Percentiles rank a stretch among this genome's conserved stretches.
These are phyloP conservation scores for Erpetoichthys calabaricus DNA, from an alignment of 2,797 vertebrate species.

Conservation along the genomic window DNA sequence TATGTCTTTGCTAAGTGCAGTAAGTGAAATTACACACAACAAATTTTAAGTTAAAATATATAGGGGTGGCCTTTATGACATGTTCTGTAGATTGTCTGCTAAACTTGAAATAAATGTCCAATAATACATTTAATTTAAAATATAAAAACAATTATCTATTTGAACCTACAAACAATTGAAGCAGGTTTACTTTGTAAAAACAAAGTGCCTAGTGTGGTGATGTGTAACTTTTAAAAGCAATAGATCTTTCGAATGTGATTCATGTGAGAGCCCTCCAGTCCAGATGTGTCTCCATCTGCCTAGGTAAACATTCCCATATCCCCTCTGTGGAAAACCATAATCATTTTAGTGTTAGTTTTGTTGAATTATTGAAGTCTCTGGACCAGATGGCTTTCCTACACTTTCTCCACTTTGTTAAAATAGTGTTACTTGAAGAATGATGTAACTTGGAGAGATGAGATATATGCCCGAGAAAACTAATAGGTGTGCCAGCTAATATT, in stretches of 20 bases:
- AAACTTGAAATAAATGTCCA: too few species aligned
- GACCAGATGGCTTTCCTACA: slow-evolving; percentile 54
- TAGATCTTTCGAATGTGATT: slow-evolving; percentile 6
- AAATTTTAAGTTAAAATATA: too few species aligned
- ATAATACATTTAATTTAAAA: too few species aligned
- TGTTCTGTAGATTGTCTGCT: too few species aligned
- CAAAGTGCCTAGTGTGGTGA: background rate
- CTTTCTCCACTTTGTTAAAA: slow-evolving; percentile 36
- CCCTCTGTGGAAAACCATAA: slow-evolving; percentile 22
- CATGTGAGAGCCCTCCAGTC: slow-evolving; percentile 40
- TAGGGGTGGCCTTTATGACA: too few species aligned
- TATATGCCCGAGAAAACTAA: slow-evolving; percentile 23
- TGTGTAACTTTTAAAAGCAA: slow-evolving; percentile 12
- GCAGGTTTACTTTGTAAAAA: too few species aligned
- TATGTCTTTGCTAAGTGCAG: too few species aligned
- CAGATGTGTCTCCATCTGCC: slow-evolving; percentile 78
- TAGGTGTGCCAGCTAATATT: slow-evolving; percentile 33
- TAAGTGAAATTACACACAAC: too few species aligned
- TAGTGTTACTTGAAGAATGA: slow-evolving; percentile 15
- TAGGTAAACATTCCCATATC: slow-evolving; percentile 29
- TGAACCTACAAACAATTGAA: too few species aligned
- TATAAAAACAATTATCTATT: too few species aligned
- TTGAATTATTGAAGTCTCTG: slow-evolving; percentile 64
- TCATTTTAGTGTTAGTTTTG: slow-evolving; percentile 38
- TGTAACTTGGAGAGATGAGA: slow-evolving; percentile 8